Conservation (phyloP, 2,113 vertebrate species). For the Cisticola juncidis region DNA sequence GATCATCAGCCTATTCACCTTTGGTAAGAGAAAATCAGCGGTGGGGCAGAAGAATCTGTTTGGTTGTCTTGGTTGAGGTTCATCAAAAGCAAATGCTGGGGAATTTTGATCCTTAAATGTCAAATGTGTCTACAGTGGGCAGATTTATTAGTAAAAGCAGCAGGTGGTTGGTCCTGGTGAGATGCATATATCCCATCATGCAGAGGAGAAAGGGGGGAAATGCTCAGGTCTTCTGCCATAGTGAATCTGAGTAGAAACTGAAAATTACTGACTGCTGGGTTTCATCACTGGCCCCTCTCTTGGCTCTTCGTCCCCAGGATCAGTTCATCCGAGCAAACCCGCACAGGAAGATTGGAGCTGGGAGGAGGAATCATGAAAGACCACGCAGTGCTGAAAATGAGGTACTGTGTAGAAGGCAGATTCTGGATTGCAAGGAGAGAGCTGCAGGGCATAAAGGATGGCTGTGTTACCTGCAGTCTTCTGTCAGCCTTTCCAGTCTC, state of each 20-base stretch:
- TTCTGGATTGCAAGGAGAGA: background rate
- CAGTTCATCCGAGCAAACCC: background rate
- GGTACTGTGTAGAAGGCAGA: background rate
- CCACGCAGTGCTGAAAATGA: background rate
- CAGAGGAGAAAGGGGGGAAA: background rate
- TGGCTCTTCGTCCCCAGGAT: background rate
- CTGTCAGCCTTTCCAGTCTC: background rate
- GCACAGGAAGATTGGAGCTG: background rate
- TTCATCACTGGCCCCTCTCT: background rate
- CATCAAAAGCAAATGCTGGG: background rate
- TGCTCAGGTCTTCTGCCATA: background rate
- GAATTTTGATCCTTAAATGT: background rate
- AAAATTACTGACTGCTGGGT: background rate
- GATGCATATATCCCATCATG: background rate
- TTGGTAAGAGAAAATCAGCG: slow-evolving; percentile 2
- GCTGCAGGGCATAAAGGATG: background rate
- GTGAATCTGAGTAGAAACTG: background rate
- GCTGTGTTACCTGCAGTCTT: fast-evolving
- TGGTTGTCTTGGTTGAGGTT: background rate
- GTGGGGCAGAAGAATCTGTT: background rate
- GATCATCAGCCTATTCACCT: slow-evolving; percentile 1
- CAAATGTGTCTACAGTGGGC: background rate
- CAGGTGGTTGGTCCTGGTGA: background rate
- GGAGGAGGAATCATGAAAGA: background rate
- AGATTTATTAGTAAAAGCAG: background rate